Evolutionary conservation across 1,140 invertebrate genomes (phyloP), one percentile per base, ranked within the genome.

Genomic region (Eupristina koningsbergeri): DNA sequence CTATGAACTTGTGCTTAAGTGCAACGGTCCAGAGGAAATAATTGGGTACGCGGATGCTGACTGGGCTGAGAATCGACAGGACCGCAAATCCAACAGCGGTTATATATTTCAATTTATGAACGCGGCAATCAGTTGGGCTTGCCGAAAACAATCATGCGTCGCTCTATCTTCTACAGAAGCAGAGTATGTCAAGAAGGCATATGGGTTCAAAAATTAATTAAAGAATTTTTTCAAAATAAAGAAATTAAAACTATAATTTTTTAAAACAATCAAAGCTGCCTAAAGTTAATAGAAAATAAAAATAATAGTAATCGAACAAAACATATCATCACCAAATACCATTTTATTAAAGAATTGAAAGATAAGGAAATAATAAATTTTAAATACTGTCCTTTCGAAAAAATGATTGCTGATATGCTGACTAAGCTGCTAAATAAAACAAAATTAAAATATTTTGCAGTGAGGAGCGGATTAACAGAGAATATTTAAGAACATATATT

Each of bases 71-170:
- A 53, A 73, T 26, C 8, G n/a, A 39, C 17, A 2, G 6, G 67
- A 81, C 47, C 78, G 84, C 45, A 87, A 87, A 61, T 86, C 85
- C 1, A 86, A 87, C 58, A 85, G 84, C 45, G 86, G 85, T 53
- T 76, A 85, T 53, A 71, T 85, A 45, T 84, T 85, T 71, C 50
- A 80, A 29, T 47, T 84, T 53, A 83, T 82, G 31, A 83, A 84
- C 22, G 83, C 71, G 22, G 45, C 83, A 50, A 83, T 86, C 29
- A 73, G 81, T 31, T 87, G 85, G 85, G 67, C 73, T 7, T 87
- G 84, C 58, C 31, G 79, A 34, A 85, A 85, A 45, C 86, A 86
- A 83, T 47, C 31, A 3, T 45, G 71, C 29, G 71, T 45, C 29
- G 74, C 85, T n/a, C 61, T 87, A 19, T 88, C 87, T 22, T 85